These are phyloP conservation scores for Tribolium madens DNA, from an alignment of 1,140 invertebrate genomes.

Conservation along the genomic window DNA sequence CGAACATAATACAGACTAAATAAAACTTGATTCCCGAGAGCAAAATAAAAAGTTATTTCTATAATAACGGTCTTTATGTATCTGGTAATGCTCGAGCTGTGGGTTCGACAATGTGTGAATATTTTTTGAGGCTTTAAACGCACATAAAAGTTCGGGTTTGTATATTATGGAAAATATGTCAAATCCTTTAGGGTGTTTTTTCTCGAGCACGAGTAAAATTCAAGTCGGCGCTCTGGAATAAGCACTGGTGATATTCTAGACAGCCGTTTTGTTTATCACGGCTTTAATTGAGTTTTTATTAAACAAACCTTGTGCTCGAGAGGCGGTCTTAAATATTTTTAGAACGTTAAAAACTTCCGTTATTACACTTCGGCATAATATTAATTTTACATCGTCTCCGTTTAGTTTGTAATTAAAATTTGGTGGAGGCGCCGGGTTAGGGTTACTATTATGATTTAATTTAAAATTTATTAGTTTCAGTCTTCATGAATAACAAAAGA, in stretches of 20 bases:
- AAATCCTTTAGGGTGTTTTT: not conserved
- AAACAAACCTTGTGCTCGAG: not conserved
- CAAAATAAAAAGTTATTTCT: constrained; percentile 29
- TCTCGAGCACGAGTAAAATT: not conserved
- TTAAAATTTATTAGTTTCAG: not conserved
- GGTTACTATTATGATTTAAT: too few relatives aligned
- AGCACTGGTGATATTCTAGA: not conserved
- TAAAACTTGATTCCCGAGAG: constrained; percentile 21
- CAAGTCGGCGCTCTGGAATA: not conserved
- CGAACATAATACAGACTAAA: constrained; percentile 20
- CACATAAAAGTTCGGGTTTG: not conserved
- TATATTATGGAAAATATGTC: too few relatives aligned
- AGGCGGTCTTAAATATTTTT: not conserved
- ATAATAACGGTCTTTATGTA: constrained; percentile 22
- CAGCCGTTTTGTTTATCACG: constrained; percentile 11
- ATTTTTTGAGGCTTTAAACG: not conserved
- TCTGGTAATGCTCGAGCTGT: not conserved
- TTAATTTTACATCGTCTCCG: not conserved
- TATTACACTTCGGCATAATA: not conserved
- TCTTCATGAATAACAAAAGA: not conserved
- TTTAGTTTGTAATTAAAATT: not conserved
- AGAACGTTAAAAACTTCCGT: not conserved
- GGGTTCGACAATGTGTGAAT: not conserved
- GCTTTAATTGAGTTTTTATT: constrained; percentile 4
- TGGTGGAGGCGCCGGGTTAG: constrained; percentile 22